Base-by-base conservation (phyloP, 2,797 vertebrate genomes). In the Schizopygopsis pylzovi region DNA sequence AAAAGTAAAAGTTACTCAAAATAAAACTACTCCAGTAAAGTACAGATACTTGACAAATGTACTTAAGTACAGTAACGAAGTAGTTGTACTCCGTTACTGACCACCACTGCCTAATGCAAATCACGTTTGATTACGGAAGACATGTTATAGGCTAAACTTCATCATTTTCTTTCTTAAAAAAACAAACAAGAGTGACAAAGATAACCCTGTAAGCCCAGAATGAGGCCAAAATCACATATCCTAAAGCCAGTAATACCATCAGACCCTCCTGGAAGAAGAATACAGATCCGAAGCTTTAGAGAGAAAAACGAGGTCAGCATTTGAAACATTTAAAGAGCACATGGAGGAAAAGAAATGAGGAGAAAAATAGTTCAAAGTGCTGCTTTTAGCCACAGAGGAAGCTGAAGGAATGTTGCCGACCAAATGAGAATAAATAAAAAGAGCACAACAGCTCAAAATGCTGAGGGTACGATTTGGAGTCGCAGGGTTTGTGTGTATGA, bases 271-370 rank as follows among this genome's bases (percentile, higher is more conserved):
- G 85, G 45, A 86, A 87, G 88, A 87, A 77, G 86, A 81, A 88
- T 85, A 88, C 79, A 84, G 71, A 89, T 85, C 61, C 54, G 65
- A 80, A 22, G 75, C 87, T 85, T 89, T 83, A 78, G 73, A 85
- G 77, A 61, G 65, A 88, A 83, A 85, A 88, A 87, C 9, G 45
- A 88, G 89, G 90, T 90, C 88, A 86, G 63, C 82, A 85, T 88
- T 85, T 86, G 83, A 87, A 90, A 88, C 88, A 87, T 89, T 90
- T 87, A 88, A 89, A 87, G 61, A 49, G 82, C 85, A 88, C 81
- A 87, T 85, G 75, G 80, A 88, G 87, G 67, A 43, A 87, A 78
- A 85, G 45, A 75, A 84, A 87, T 81, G 54, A 86, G 25, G 15
- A 61, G 68, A 72, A 41, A 68, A 63, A 86, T 79, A 86, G 78